A percentile compares a stretch with the other conserved stretches of the same genome.
phyloP scores from a whole-genome alignment of 2,888 invertebrate genomes.

The Heliconius charithonia region DNA sequence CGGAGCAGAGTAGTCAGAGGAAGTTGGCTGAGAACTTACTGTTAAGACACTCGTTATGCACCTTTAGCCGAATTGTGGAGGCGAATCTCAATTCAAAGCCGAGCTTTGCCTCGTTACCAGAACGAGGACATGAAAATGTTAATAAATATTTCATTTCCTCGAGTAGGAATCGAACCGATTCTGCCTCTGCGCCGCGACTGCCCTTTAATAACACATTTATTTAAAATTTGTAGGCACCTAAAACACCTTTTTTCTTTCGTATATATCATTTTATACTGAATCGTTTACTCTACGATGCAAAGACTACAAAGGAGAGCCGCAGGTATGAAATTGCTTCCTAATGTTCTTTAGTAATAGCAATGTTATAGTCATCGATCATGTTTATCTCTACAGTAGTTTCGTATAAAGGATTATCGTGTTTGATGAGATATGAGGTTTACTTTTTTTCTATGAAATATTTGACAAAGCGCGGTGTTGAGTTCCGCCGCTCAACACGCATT shows the following conservation, averaged over 20 bases:
- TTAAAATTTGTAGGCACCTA: no score
- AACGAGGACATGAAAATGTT: no score
- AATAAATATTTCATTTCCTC: no score
- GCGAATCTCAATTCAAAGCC: no score
- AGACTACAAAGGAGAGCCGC: conserved; percentile 11
- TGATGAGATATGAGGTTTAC: background rate
- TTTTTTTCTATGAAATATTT: background rate
- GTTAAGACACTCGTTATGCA: no score
- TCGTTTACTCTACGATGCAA: conserved; percentile 3
- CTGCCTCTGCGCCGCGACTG: no score
- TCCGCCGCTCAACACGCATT: background rate
- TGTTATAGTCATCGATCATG: conserved; percentile 15
- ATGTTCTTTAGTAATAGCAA: conserved; percentile 15
- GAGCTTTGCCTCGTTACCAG: no score
- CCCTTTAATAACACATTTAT: no score
- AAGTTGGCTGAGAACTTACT: no score
- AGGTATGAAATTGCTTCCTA: background rate
- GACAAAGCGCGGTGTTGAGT: background rate
- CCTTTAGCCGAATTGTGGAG: no score
- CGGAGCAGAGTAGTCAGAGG: no score
- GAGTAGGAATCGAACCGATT: no score
- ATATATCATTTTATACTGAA: background rate
- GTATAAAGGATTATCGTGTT: background rate
- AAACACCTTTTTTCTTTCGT: background rate
- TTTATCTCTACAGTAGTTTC: conserved; percentile 9